phyloP scores from a whole-genome alignment of 2,113 vertebrate species.

The cattle (Bos taurus) region DNA sequence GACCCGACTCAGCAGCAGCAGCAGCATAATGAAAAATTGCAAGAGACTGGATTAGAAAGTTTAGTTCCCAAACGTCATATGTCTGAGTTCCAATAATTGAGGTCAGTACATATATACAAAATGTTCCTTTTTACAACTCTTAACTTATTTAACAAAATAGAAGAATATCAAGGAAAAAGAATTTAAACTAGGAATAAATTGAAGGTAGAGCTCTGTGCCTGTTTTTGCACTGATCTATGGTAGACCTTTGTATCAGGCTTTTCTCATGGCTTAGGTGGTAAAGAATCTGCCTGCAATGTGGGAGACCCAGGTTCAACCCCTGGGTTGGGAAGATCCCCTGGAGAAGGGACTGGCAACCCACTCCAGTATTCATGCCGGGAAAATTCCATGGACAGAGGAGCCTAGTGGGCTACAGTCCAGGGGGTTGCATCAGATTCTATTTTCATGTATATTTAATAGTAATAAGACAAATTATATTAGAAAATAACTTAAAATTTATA shows the following conservation, averaged over 20 bases:
- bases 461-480: not conserved
- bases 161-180: not conserved
- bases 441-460: slow-evolving; percentile 21
- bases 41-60: not conserved
- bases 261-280: not conserved
- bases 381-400: not conserved
- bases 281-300: not conserved
- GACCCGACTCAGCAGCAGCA: too few species aligned
- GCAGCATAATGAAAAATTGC: not conserved
- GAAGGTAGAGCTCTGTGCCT: not conserved
- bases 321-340: not conserved
- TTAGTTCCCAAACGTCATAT: not conserved
- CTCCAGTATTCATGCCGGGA: not conserved
- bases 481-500: slow-evolving; percentile 4
- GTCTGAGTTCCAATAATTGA: not conserved
- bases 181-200: not conserved
- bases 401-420: not conserved
- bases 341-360: not conserved
- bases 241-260: not conserved
- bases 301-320: not conserved
- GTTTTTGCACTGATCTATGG: not conserved
- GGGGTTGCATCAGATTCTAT: not conserved
- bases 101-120: not conserved
- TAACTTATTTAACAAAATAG: not conserved
- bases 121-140: not conserved